phyloP scores from a whole-genome alignment of 2,797 vertebrate species.

The Pampus argenteus region DNA sequence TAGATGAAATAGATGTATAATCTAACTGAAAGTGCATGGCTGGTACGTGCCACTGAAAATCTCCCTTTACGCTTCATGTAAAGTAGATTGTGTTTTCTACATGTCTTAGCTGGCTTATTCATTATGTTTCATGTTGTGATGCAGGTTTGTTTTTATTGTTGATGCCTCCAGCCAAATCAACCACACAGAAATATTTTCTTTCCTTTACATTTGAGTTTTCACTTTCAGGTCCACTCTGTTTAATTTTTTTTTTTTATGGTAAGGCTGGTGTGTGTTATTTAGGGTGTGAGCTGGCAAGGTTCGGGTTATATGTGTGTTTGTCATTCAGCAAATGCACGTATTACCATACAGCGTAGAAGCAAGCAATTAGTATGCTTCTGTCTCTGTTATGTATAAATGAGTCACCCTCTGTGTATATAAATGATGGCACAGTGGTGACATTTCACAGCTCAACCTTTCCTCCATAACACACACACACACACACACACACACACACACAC shows the following conservation, averaged over 20 bases:
- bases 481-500: conserved; percentile 6
- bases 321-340: conserved; percentile 76
- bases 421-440: conserved; percentile 7
- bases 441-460: conserved; percentile 12
- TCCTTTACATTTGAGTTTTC: not conserved
- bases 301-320: conserved; percentile 70
- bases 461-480: conserved; percentile 2
- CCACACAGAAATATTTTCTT: conserved; percentile 24
- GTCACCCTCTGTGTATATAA: conserved; percentile 31
- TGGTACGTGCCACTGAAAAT: conserved; percentile 56
- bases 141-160: conserved; percentile 21
- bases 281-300: conserved; percentile 8
- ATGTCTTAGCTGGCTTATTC: not conserved
- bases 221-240: conserved; percentile 10
- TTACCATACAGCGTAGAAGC: not conserved
- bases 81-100: not conserved
- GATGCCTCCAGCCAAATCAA: conserved; percentile 30
- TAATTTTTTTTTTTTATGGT: not conserved
- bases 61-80: conserved; percentile 39
- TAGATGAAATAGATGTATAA: conserved; percentile 31
- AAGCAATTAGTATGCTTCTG: conserved; percentile 11
- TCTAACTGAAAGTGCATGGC: conserved; percentile 62
- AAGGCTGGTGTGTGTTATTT: not conserved
- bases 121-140: conserved; percentile 13
- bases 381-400: conserved; percentile 31